These are phyloP conservation scores for Ochropleura plecta DNA, from an alignment of 2,888 invertebrate species.

Conservation along the genomic window DNA sequence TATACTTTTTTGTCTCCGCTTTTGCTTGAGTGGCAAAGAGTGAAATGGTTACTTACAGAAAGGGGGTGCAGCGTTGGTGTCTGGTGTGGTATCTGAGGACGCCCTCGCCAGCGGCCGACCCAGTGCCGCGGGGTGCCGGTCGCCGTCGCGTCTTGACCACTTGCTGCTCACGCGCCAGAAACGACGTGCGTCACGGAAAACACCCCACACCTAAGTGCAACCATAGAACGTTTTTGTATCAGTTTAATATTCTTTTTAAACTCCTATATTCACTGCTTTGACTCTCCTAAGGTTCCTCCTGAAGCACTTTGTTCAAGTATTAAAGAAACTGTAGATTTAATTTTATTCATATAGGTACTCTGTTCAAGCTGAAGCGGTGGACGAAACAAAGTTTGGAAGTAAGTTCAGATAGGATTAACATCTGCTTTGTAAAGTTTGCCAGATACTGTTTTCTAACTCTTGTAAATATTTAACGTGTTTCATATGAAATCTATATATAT, in stretches of 20 bases:
- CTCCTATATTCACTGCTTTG: too few species aligned
- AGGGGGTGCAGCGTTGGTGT: slow-evolving; percentile 69
- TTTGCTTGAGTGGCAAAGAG: not conserved
- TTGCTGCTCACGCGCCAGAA: slow-evolving; percentile 94
- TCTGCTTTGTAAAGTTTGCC: not conserved
- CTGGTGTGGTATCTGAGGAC: slow-evolving; percentile 76
- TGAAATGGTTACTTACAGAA: slow-evolving; percentile 72
- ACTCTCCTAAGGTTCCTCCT: not conserved
- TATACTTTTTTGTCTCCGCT: not conserved
- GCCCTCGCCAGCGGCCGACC: slow-evolving; percentile 81
- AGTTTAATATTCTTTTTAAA: not conserved
- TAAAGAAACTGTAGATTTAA: not conserved
- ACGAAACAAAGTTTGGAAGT: not conserved
- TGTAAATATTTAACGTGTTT: not conserved
- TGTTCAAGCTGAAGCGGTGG: not conserved
- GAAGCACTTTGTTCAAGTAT: not conserved
- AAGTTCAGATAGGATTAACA: not conserved
- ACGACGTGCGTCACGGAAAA: slow-evolving; percentile 94
- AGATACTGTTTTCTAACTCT: not conserved
- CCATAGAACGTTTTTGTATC: not conserved
- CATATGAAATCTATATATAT: not conserved
- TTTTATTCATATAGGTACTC: too few species aligned
- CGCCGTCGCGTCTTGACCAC: slow-evolving; percentile 90
- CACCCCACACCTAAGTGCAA: slow-evolving; percentile 92
- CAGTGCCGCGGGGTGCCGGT: slow-evolving; percentile 84